Base-by-base conservation (phyloP, 1,140 invertebrate species). In the Saccostrea glomerata region DNA sequence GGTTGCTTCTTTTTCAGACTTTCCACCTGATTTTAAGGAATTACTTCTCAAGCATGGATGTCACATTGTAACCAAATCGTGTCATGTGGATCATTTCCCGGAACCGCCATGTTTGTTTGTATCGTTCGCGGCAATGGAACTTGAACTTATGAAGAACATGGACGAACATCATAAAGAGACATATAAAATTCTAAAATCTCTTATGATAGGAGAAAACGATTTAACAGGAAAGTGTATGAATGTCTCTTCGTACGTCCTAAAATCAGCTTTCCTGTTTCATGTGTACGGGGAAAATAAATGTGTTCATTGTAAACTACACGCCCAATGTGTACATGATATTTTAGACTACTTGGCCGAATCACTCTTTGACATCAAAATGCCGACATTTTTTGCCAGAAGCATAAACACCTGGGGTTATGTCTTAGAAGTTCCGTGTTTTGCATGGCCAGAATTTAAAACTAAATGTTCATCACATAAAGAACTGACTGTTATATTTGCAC, bases 181-280 rank as follows among this genome's bases (percentile, higher is more conserved):
- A 4, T 85, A 85, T 47, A 85, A 85, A 60, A 63, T 85, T 36
- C 56, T 85, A 12, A 85, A 85, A 40, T 85, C 47, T 15, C 84
- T 85, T 63, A 9, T 85, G 3, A 63, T 30, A 9, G n/a, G 25
- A 36, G 84, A 56, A n/a, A 63, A 54, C 30, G 47, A 85, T 30
- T 54, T 36, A 30, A 13, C 84, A 20, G 17, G 47, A 56, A 85
- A 85, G 36, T 56, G 84, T 30, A 85, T 85, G 25, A 60, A 36
- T 60, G 40, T 85, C 7, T 85, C 84, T 54, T 85, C 84, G 1
- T 85, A 85, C 30, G 47, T 60, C 0, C 56, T 85, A 25, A 85
- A 85, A 63, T 60, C 55, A 60, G 84, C 55, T 25, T 63, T 85
- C 47, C 20, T 85, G 9, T 85, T 60, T 85, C 84, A 85, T 36